Evolutionary conservation across 2,113 vertebrate genomes (phyloP).

Genomic region (Alethe diademata): DNA sequence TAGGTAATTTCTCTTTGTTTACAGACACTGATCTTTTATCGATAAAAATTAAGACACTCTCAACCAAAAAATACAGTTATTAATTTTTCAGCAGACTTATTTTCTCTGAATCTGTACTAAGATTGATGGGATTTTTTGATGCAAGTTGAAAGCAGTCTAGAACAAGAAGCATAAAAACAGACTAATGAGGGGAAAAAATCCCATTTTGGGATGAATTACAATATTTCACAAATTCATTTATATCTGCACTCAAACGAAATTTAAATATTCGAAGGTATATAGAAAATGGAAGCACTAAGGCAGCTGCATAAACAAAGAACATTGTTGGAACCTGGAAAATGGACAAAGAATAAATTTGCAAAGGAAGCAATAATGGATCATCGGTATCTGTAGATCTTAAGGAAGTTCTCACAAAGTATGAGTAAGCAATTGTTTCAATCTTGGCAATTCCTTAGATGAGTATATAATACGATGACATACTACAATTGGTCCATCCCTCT

Average conservation of each 20-base stretch:
- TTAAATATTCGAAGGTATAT: background rate
- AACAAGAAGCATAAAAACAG: background rate
- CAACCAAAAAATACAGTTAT: background rate
- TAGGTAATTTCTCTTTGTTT: background rate
- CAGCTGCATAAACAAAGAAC: background rate
- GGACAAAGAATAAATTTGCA: background rate
- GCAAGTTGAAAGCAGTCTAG: background rate
- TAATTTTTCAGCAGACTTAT: background rate
- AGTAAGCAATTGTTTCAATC: background rate
- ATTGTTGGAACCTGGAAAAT: background rate
- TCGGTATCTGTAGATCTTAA: background rate
- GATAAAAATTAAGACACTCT: background rate
- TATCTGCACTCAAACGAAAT: background rate
- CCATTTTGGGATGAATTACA: background rate
- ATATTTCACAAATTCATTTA: background rate
- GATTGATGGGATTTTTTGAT: background rate
- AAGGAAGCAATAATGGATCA: background rate
- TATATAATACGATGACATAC: background rate
- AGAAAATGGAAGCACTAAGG: background rate
- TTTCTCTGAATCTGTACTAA: background rate
- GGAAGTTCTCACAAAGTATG: background rate
- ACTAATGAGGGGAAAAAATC: background rate
- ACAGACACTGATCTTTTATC: background rate
- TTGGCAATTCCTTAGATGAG: background rate
- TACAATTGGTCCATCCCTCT: background rate